Percentiles rank a stretch among this genome's conserved stretches.
phyloP scores from a whole-genome alignment of 1,140 invertebrate genomes.

The Brachionus sp. region DNA sequence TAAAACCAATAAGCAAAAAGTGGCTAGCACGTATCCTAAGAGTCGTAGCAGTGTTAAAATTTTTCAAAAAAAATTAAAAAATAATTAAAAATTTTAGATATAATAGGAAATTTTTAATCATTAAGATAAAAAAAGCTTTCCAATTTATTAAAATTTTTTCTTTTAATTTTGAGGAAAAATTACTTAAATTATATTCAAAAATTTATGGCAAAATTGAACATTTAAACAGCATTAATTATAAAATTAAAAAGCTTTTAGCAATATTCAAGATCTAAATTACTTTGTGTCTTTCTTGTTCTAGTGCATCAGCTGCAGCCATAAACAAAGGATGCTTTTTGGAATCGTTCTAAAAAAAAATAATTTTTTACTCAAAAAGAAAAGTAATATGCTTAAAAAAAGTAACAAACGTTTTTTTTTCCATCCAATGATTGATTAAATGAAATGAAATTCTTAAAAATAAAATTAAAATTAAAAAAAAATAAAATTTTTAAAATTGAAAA shows the following conservation, averaged over 20 bases:
- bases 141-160: too few relatives aligned
- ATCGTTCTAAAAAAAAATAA: neutral
- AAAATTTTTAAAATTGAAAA: too few relatives aligned
- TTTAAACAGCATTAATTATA: neutral
- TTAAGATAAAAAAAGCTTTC: too few relatives aligned
- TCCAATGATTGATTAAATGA: neutral
- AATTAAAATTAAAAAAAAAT: neutral
- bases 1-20: too few relatives aligned
- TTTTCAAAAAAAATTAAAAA: too few relatives aligned
- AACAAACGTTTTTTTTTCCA: neutral
- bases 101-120: too few relatives aligned
- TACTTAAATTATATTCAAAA: neutral
- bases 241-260: neutral
- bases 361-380: neutral
- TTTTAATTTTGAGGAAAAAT: too few relatives aligned
- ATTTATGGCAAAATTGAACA: neutral
- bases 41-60: too few relatives aligned
- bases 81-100: too few relatives aligned
- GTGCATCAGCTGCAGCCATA: slow-evolving; percentile 7
- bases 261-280: neutral
- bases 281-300: slow-evolving; percentile 2
- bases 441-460: neutral
- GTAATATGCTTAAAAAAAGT: neutral
- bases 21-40: too few relatives aligned
- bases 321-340: slow-evolving; percentile 26